phyloP scores from a whole-genome alignment of 2,888 invertebrate species.

The Philhelius pedissequus region DNA sequence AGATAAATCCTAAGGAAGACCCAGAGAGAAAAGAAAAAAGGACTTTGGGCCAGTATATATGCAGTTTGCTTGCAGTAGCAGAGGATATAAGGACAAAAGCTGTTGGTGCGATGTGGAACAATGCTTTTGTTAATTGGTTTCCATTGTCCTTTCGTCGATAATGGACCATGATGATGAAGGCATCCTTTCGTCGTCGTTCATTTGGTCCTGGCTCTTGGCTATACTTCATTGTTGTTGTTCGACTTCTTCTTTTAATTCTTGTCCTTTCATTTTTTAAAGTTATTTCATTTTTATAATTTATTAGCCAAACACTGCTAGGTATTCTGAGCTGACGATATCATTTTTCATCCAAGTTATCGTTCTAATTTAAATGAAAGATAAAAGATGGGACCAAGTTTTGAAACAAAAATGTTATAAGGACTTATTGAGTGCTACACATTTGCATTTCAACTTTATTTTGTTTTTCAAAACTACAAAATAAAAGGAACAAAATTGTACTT shows the following conservation, averaged over 20 bases:
- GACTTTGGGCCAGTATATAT: not conserved
- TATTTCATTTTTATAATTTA: slow-evolving; percentile 69
- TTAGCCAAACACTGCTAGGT: slow-evolving; percentile 39
- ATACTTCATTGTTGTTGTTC: slow-evolving; percentile 8
- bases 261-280: slow-evolving; percentile 6
- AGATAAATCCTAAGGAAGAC: slow-evolving; percentile 20
- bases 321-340: not conserved
- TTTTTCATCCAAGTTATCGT: not conserved
- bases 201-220: slow-evolving; percentile 10
- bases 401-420: not conserved
- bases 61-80: not conserved
- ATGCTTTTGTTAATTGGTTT: slow-evolving; percentile 78
- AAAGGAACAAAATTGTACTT: too few relatives aligned
- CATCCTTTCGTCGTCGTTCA: slow-evolving; percentile 64
- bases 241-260: slow-evolving; percentile 4
- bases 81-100: slow-evolving; percentile 9
- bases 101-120: slow-evolving; percentile 75
- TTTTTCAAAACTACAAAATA: too few relatives aligned
- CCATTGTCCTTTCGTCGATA: slow-evolving; percentile 73
- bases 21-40: not conserved
- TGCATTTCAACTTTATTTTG: not conserved
- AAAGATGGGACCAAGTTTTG: not conserved
- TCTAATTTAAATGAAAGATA: slow-evolving; percentile 1
- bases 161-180: slow-evolving; percentile 67
- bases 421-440: not conserved